Evolutionary conservation across 2,113 vertebrate species (phyloP), one percentile per base, ranked within the genome.

Genomic region (Hyperoodon ampullatus): DNA sequence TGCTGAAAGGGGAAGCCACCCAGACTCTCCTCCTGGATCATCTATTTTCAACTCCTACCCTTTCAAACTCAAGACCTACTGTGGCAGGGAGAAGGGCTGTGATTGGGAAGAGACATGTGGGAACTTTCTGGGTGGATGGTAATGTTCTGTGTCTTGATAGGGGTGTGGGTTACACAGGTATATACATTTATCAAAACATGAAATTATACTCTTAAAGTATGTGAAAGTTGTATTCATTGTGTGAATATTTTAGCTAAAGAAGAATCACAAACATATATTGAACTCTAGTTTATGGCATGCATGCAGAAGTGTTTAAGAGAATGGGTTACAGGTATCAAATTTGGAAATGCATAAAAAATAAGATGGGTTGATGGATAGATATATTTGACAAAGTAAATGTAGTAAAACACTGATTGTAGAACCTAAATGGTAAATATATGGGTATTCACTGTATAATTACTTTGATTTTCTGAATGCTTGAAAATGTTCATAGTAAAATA

Each of bases 311-410:
- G 15, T 91, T 93, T 86, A 61, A 93, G n/a, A 16, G 60, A 30
- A 65, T 65, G 55, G 86, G 15, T 55, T 55, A 90, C 4, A 60
- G 60, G 75, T 35, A 60, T 88, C 77, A 71, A 47, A 96, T 82
- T 94, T 86, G 87, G 60, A 94, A 92, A 90, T 68, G 42, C 23
- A 90, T 77, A 77, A 85, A 61, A 91, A 93, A 65, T 53, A 93
- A 84, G 47, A 88, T 55, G 28, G 39, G 26, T 88, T 28, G 23
- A 80, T 72, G 50, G 30, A 72, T 28, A 39, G 72, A 47, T 74
- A 75, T 30, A 23, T 65, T 23, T 92, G 58, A 81, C 53, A 81
- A 85, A 95, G 24, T 26, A 90, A 96, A 21, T 81, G 28, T 14
- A 60, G 28, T 81, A 83, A 95, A 91, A 97, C 58, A 13, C 39